A percentile compares a stretch with the other conserved stretches of the same genome.
Evolutionary conservation across 1,140 invertebrate species (phyloP).

Genomic region (Lordiphosa stackelbergi): DNA sequence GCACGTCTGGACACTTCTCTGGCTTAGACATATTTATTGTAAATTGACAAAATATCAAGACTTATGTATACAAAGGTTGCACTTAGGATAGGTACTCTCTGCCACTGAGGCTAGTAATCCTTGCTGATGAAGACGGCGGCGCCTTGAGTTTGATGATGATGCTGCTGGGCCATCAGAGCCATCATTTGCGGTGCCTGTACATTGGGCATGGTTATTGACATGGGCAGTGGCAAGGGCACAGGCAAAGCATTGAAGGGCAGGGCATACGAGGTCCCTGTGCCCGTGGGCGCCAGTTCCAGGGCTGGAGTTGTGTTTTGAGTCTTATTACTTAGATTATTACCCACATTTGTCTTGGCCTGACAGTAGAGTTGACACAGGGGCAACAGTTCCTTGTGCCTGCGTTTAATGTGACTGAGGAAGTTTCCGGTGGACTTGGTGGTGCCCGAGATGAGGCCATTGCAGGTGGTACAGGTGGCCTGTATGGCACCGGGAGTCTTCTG

Average conservation of each 20-base stretch:
- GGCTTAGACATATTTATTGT: slow-evolving; percentile 23
- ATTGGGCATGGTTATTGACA: slow-evolving; percentile 41
- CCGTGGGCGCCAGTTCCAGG: slow-evolving; percentile 29
- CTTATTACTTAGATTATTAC: slow-evolving; percentile 14
- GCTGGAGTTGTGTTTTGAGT: slow-evolving; percentile 18
- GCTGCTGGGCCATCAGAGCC: slow-evolving; percentile 57
- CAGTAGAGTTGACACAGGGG: slow-evolving; percentile 63
- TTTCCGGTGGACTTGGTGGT: slow-evolving; percentile 72
- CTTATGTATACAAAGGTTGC: slow-evolving; percentile 26
- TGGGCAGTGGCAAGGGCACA: slow-evolving; percentile 46
- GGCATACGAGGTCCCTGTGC: slow-evolving; percentile 21
- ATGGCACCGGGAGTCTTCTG: slow-evolving; percentile 68
- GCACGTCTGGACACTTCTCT: background rate
- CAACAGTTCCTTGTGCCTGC: slow-evolving; percentile 66
- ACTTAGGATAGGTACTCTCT: slow-evolving; percentile 46
- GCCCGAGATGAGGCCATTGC: slow-evolving; percentile 64
- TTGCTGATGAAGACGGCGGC: slow-evolving; percentile 52
- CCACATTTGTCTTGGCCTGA: slow-evolving; percentile 54
- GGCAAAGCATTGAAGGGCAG: slow-evolving; percentile 22
- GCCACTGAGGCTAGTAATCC: slow-evolving; percentile 39
- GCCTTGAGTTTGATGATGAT: slow-evolving; percentile 20
- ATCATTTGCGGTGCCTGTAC: slow-evolving; percentile 61
- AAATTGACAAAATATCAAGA: slow-evolving; percentile 35
- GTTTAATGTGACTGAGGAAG: slow-evolving; percentile 71
- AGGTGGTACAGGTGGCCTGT: slow-evolving; percentile 72